Base-by-base conservation (phyloP, 2,113 vertebrate species). In the Poeciliopsis occidentalis region DNA sequence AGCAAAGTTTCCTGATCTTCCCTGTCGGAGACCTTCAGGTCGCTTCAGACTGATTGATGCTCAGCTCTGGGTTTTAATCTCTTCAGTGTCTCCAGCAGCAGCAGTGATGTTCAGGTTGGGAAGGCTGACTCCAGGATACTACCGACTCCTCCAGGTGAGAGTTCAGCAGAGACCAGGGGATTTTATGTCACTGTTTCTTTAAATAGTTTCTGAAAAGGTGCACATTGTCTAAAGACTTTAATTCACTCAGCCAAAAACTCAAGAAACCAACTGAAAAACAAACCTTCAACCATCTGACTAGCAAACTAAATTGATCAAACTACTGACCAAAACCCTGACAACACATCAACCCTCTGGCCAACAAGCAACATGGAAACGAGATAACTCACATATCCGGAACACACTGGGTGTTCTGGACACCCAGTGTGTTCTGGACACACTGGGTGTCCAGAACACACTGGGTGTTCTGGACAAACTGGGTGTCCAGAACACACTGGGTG, bases 81-180 rank as follows among this genome's bases (percentile, higher is more conserved):
- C 22, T 0, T 54, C 60, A 15, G 27, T 12, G 12, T n/a, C 73
- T 11, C 61, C 67, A 61, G 51, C 74, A 22, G 67, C 13, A 84
- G 66, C 84, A 62, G 95, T 96, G 95, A 93, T 94, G 83, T 95
- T 97, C 93, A 90, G 94, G 64, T 95, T 97, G 74, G 92, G 93
- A 3, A 88, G 94, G 75, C 90, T 98, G 79, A 98, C 97, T 1
- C 97, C 97, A 0, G 96, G 96, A 2, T 98, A 98, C 61, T 98
- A 96, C 86, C 94, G 95, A 12, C 94, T 97, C 65, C 94, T 98
- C 62, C 96, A 98, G 95, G 97, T 97, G 29, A 13, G 87, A 71
- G 15, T 64, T 30, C 44, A n/a, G 31, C 12, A 26, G 6, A 17
- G 34, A 4, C 24, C 15, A 12, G 17, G 4, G 24, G 8, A 65